These are phyloP conservation scores for Pachypsylla venusta DNA, from an alignment of 1,140 invertebrate genomes.

Conservation along the genomic window DNA sequence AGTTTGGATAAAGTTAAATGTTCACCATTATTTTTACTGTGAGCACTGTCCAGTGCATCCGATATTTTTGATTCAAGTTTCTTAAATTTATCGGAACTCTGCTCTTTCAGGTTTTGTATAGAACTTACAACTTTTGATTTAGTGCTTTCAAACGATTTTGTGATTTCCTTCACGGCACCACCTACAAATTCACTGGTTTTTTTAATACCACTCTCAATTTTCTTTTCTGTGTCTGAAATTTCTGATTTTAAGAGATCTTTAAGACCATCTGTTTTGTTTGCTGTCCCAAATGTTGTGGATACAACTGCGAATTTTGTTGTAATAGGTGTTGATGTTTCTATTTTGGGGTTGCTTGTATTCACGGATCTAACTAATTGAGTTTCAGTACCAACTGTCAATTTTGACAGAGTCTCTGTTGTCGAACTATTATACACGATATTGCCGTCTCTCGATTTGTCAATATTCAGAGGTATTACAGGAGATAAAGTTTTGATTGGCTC, in stretches of 20 bases:
- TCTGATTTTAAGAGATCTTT: not conserved
- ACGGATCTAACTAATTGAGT: not conserved
- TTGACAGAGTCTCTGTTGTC: not conserved
- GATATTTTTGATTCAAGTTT: too few relatives aligned
- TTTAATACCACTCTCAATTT: not conserved
- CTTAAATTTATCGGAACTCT: too few relatives aligned
- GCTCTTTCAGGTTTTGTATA: not conserved
- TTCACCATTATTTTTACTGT: too few relatives aligned
- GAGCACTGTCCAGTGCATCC: too few relatives aligned
- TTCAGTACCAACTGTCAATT: slow-evolving; percentile 7
- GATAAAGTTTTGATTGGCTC: slow-evolving; percentile 1
- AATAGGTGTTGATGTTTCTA: not conserved
- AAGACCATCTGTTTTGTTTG: not conserved
- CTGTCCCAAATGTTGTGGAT: not conserved
- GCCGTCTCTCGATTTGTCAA: too few relatives aligned
- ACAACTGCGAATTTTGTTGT: too few relatives aligned
- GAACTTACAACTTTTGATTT: not conserved
- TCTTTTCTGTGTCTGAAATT: not conserved
- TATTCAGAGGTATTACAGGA: not conserved
- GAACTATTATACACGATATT: slow-evolving; percentile 1
- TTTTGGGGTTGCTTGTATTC: not conserved
- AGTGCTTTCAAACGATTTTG: not conserved
- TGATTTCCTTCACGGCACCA: not conserved
- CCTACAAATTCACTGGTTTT: not conserved
- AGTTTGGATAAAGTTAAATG: too few relatives aligned